Evolutionary conservation across 2,113 vertebrate genomes (phyloP), one percentile per base, ranked within the genome.

Genomic region (Saiga tatarica): DNA sequence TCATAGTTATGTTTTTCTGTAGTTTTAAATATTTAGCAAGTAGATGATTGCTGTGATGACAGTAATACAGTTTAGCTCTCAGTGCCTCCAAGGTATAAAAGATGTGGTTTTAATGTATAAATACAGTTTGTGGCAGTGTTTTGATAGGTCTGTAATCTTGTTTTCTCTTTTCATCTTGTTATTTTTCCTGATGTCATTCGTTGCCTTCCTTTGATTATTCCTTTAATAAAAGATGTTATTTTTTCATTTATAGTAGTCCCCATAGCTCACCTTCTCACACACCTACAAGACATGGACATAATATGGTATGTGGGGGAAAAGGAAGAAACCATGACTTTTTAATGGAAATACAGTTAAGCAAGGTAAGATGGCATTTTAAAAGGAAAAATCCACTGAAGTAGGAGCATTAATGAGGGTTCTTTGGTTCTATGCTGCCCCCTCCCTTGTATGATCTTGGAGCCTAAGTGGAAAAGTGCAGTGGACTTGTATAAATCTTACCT

Each of bases 341-440:
- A 23, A 99, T 99, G 99, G 99, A 99, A 98, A 99, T 99, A 97
- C 99, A 99, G 21, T 99, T 99, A 96, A 99, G 99, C 98, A 99
- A 99, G 99, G 99, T 99, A 93, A 98, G 96, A 9, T 82, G 57
- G 15, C 39, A 6, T 86, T 74, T 62, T 45, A 84, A 76, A 64
- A 82, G n/a, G 45, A 39, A 60, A 89, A 55, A 13, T 8, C 45
- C 25, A 21, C 78, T 45, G 42, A 33, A 6, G 25, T 28, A 7
- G 89, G 26, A 23, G 7, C 7, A 2, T 57, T 33, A 16, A 36
- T 10, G 14, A 28, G 19, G 2, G 7, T 13, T 74, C 62, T 8
- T 50, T n/a, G 15, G 39, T 53, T 6, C 4, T 26, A 12, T 33
- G 16, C 8, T 55, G 25, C 19, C 14, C 8, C 13, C 2, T 21